A percentile compares a stretch with the other conserved stretches of the same genome.
Conservation (phyloP, 2,113 vertebrate species). For the Dromaius novaehollandiae region DNA sequence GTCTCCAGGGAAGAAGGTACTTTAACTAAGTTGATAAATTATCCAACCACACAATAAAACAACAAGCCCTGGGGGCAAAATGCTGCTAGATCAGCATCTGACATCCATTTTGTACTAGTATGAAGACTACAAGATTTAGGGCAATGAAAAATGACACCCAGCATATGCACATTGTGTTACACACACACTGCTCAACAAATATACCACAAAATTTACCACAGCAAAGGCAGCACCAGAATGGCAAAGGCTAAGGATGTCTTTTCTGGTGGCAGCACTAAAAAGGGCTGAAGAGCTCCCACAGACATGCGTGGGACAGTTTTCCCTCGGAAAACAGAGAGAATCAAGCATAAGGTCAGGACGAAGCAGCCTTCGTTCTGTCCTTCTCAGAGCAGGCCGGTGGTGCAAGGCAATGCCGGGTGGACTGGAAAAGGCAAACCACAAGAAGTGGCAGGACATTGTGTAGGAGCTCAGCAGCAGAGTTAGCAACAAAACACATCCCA, state of each 20-base stretch:
- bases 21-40: neutral
- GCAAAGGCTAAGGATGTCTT: neutral
- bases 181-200: neutral
- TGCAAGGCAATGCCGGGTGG: neutral
- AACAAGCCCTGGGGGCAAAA: neutral
- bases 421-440: neutral
- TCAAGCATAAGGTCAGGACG: fast-evolving
- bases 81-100: neutral
- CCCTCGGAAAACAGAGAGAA: fast-evolving
- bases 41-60: neutral
- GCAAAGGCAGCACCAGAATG: neutral
- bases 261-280: neutral
- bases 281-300: neutral
- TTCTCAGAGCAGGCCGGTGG: neutral
- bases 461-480: too few species aligned
- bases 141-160: neutral
- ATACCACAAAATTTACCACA: fast-evolving
- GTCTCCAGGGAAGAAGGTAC: neutral
- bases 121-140: neutral
- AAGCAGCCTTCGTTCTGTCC: neutral
- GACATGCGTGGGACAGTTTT: fast-evolving
- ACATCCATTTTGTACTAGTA: neutral
- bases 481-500: too few species aligned
- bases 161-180: neutral
- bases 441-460: too few species aligned